Evolutionary conservation across 2,113 vertebrate genomes (phyloP).

Genomic region (Pardalotus punctatus): DNA sequence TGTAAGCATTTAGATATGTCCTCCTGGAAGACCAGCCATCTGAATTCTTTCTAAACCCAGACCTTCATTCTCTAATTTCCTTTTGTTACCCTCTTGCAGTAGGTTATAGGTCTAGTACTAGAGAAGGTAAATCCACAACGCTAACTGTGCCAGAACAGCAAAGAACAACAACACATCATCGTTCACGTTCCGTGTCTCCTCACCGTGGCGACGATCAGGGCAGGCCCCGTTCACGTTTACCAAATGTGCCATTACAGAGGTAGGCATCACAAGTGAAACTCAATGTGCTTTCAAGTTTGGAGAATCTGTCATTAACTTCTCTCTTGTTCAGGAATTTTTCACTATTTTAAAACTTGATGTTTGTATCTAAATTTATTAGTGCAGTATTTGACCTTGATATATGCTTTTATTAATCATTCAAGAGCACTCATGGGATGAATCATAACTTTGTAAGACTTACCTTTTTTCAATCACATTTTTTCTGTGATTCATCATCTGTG

Average conservation of each 20-base stretch:
- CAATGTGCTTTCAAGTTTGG: accelerated
- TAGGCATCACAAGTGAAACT: slow-evolving; percentile 54
- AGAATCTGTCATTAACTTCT: neutral
- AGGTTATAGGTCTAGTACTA: slow-evolving; percentile 89
- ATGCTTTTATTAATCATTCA: neutral
- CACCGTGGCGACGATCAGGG: slow-evolving; percentile 91
- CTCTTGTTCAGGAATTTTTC: neutral
- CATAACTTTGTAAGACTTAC: neutral
- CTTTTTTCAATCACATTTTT: neutral
- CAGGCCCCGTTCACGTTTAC: slow-evolving; percentile 90
- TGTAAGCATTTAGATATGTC: neutral
- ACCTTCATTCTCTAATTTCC: slow-evolving; percentile 11
- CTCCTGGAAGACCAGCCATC: neutral
- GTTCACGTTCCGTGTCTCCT: slow-evolving; percentile 96
- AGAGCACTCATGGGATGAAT: neutral
- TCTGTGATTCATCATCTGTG: neutral
- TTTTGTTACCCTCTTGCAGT: slow-evolving; percentile 74
- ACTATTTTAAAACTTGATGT: neutral
- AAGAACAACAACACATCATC: slow-evolving; percentile 85
- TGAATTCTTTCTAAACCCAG: neutral
- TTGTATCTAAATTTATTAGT: neutral
- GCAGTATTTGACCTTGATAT: neutral
- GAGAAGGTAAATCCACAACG: slow-evolving; percentile 85
- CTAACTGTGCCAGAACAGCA: slow-evolving; percentile 94
- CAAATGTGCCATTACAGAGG: slow-evolving; percentile 98